Evolutionary conservation across 2,888 invertebrate genomes (phyloP).

Genomic region (Caenorhabditis sinica): DNA sequence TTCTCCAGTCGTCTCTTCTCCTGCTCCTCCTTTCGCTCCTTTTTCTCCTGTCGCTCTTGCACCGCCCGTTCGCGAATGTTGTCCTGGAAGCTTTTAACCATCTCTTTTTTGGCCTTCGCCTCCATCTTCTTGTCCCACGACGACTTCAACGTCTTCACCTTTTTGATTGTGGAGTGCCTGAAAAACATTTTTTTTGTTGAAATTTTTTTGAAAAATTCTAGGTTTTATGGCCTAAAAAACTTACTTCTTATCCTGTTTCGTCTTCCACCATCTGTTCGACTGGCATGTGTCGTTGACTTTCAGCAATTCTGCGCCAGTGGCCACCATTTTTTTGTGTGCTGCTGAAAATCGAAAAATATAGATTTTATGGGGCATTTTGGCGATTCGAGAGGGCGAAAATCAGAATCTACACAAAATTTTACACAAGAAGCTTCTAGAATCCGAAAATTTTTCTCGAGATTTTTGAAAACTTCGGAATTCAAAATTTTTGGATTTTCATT

Average conservation of each 20-base stretch:
- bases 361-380: too few species aligned
- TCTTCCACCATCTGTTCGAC: slow-evolving; percentile 67
- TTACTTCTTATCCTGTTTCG: slow-evolving; percentile 60
- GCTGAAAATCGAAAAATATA: too few species aligned
- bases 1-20: slow-evolving; percentile 80
- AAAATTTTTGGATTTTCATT: too few species aligned
- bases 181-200: too few species aligned
- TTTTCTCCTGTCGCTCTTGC: slow-evolving; percentile 70
- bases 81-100: slow-evolving; percentile 71
- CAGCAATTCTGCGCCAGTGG: slow-evolving; percentile 38
- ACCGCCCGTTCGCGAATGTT: slow-evolving; percentile 65
- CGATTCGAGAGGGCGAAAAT: too few species aligned
- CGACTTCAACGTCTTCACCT: slow-evolving; percentile 74
- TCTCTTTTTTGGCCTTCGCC: slow-evolving; percentile 71
- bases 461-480: too few species aligned
- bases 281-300: slow-evolving; percentile 62
- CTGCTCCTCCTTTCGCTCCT: slow-evolving; percentile 75
- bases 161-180: slow-evolving; percentile 73
- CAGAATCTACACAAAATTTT: too few species aligned
- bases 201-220: not conserved
- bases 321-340: slow-evolving; percentile 42
- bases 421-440: too few species aligned
- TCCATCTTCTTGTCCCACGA: slow-evolving; percentile 80
- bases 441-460: too few species aligned
- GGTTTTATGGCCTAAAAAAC: not conserved